Conservation (phyloP, 2,113 vertebrate genomes). For the Empidonax traillii region DNA sequence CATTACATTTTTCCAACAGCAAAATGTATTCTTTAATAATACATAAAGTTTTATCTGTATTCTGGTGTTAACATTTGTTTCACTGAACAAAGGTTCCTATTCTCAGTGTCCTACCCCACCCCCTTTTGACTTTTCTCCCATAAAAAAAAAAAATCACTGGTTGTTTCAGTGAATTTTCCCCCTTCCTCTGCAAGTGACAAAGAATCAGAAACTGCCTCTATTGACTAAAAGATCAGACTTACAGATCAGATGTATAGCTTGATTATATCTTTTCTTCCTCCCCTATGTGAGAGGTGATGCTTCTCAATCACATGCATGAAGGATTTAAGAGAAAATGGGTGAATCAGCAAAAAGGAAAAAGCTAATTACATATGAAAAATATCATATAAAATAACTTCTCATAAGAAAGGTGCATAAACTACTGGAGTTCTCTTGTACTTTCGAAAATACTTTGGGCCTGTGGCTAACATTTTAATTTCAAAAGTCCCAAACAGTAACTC, state of each 20-base stretch:
- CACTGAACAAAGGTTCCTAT: slow-evolving; percentile 31
- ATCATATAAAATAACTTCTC: neutral
- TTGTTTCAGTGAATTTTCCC: neutral
- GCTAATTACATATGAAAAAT: neutral
- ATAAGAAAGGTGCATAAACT: neutral
- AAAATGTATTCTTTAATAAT: slow-evolving; percentile 60
- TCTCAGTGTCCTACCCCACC: slow-evolving; percentile 10
- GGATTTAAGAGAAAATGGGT: neutral
- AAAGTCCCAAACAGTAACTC: neutral
- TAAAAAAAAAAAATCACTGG: neutral
- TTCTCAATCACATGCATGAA: neutral
- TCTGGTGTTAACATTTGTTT: slow-evolving; percentile 52
- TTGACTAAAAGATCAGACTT: neutral
- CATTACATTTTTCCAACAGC: slow-evolving; percentile 52
- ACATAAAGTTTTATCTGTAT: slow-evolving; percentile 62
- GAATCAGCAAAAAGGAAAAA: slow-evolving; percentile 1
- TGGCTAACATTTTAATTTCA: neutral
- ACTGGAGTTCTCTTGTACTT: neutral
- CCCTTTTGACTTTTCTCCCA: neutral
- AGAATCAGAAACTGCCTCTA: neutral
- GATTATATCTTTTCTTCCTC: neutral
- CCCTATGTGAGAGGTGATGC: neutral
- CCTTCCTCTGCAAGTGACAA: neutral
- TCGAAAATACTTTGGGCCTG: neutral
- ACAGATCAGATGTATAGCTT: neutral